Evolutionary conservation across 2,797 vertebrate genomes (phyloP).

Genomic region (Brachymystax lenok): DNA sequence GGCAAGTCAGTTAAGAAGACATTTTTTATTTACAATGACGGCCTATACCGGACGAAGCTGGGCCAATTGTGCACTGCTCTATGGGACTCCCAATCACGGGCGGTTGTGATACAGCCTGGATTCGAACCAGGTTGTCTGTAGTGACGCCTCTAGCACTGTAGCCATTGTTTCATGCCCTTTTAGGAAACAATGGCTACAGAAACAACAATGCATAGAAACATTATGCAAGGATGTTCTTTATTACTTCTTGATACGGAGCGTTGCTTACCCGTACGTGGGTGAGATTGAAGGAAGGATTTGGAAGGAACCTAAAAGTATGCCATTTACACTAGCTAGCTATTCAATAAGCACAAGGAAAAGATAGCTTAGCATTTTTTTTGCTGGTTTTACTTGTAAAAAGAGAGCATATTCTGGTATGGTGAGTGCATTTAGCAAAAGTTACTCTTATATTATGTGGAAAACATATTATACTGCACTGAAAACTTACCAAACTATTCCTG

Average conservation of each 20-base stretch:
- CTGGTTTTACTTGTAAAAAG: slow-evolving; percentile 26
- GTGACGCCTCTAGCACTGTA: no score
- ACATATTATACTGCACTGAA: no score
- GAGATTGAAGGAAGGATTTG: background rate
- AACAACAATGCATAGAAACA: background rate
- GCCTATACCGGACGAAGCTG: no score
- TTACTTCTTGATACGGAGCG: background rate
- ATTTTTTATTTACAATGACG: background rate
- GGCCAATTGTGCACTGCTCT: no score
- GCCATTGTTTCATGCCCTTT: no score
- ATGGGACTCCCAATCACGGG: no score
- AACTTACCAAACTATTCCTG: no score
- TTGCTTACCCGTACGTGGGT: background rate
- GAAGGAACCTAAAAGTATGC: background rate
- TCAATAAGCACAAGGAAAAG: no score
- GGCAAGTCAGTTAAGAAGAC: background rate
- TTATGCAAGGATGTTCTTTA: background rate
- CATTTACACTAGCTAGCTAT: background rate
- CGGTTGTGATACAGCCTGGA: no score
- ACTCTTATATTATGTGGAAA: no score
- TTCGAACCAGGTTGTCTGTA: no score
- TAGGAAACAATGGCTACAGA: background rate
- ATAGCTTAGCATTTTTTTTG: slow-evolving; percentile 51
- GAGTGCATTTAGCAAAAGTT: no score
- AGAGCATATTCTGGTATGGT: slow-evolving; percentile 42